Base-by-base conservation (phyloP, 2,888 invertebrate genomes). In the Leptinotarsa juncta region DNA sequence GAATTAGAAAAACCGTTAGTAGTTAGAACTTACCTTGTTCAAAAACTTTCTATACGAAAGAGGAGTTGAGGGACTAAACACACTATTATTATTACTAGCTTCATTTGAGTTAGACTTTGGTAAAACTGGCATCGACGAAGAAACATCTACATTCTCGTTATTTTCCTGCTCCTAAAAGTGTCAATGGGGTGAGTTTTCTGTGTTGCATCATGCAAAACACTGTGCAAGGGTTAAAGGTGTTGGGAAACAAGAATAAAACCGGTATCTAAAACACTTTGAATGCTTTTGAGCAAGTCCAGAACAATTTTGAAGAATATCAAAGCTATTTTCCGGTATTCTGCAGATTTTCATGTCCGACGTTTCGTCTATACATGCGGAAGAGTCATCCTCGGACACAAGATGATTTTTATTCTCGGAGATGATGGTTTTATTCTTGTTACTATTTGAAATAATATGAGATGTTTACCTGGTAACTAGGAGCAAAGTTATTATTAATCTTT, bases 381-480 rank as follows among this genome's bases (percentile, higher is more conserved):
- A 4, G 4, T 51, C 4, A 51, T 51, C 10, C 0, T 0, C 10
- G 10, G 42, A 12, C 42, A 42, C 42, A 7, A n/a, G n/a, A 51
- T 15, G 5, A 15, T n/a, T 51, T 51, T 51, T 51, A 1, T 32
- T n/a, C 4, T 16, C 2, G 4, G 10, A n/a, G 5, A 5, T 42
- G 42, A 16, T 42, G 32, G 51, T 74, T 48, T 51, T n/a, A 67
- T 67, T 74, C 42, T 65, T 70, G 48, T 26, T 70, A 23, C 62
- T 23, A 49, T 32, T 12, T 3, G n/a, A 18, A 55, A 3, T 71
- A 4, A 16, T 65, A 55, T 73, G 14, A 4, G 12, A 32, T 2
- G 49, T 49, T 20, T 89, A 94, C 94, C 88, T 93, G 93, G 88
- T 92, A 94, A 77, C 93, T 90, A 73, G 90, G 89, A 42, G 92